Percentiles rank a stretch among this genome's conserved stretches.
phyloP scores from a whole-genome alignment of 2,113 vertebrate species.

The Perognathus longimembris region DNA sequence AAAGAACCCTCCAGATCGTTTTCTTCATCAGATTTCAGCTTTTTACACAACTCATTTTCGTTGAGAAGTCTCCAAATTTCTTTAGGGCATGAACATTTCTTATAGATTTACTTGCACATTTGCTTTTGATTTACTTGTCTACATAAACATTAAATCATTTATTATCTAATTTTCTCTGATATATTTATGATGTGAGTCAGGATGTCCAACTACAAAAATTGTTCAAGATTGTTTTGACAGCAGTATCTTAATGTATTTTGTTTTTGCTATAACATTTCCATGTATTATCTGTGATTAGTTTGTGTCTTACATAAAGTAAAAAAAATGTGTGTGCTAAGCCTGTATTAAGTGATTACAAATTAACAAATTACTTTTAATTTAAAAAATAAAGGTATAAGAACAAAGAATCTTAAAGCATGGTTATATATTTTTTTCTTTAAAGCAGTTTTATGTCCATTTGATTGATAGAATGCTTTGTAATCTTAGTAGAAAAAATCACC shows the following conservation, averaged over 20 bases:
- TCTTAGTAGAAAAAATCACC: not conserved
- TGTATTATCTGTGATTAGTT: not conserved
- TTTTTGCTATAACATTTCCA: not conserved
- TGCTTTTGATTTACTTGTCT: not conserved
- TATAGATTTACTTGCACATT: not conserved
- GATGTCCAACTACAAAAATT: not conserved
- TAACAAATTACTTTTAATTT: not conserved
- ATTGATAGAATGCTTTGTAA: not conserved
- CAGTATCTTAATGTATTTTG: not conserved
- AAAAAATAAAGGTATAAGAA: not conserved
- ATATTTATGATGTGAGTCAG: not conserved
- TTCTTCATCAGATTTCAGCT: not conserved
- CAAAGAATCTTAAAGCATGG: not conserved
- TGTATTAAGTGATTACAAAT: not conserved
- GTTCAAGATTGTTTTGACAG: constrained; percentile 2
- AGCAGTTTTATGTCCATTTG: not conserved
- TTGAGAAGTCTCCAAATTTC: not conserved
- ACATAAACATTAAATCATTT: constrained; percentile 14
- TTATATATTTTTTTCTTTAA: not conserved
- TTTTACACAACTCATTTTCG: not conserved
- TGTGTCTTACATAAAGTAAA: not conserved
- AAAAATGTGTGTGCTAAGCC: not conserved
- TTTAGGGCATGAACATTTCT: not conserved
- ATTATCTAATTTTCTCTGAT: constrained; percentile 17
- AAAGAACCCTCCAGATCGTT: not conserved